Evolutionary conservation across 2,797 vertebrate species (phyloP).

Genomic region (Smutsia gigantea): DNA sequence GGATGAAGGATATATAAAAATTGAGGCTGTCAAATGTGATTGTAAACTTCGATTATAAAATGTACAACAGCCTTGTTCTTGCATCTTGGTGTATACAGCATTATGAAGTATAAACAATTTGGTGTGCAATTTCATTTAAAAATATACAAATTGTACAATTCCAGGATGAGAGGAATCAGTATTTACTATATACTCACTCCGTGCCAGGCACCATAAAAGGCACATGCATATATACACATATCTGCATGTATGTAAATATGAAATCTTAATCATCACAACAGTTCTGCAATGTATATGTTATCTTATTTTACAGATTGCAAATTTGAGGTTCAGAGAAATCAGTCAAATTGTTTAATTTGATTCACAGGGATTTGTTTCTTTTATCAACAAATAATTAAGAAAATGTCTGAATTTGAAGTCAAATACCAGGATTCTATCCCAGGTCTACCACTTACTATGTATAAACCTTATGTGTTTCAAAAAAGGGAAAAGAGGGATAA

Average conservation of each 20-base stretch:
- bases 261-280: not conserved
- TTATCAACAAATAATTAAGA: conserved; percentile 16
- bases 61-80: not conserved
- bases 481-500: not conserved
- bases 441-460: not conserved
- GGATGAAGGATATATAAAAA: not conserved
- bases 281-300: not conserved
- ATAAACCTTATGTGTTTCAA: not conserved
- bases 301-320: not conserved
- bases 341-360: not conserved
- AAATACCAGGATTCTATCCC: not conserved
- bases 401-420: not conserved
- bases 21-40: not conserved
- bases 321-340: not conserved
- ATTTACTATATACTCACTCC: conserved; percentile 11
- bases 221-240: not conserved
- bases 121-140: not conserved
- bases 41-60: conserved; percentile 40
- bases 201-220: not conserved
- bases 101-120: conserved; percentile 19
- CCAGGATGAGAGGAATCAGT: not conserved
- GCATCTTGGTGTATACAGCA: not conserved
- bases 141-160: conserved; percentile 17
- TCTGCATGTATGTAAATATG: not conserved
- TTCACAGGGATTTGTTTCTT: not conserved